Conservation (phyloP, 2,888 invertebrate species). For the Gari tellinella region DNA sequence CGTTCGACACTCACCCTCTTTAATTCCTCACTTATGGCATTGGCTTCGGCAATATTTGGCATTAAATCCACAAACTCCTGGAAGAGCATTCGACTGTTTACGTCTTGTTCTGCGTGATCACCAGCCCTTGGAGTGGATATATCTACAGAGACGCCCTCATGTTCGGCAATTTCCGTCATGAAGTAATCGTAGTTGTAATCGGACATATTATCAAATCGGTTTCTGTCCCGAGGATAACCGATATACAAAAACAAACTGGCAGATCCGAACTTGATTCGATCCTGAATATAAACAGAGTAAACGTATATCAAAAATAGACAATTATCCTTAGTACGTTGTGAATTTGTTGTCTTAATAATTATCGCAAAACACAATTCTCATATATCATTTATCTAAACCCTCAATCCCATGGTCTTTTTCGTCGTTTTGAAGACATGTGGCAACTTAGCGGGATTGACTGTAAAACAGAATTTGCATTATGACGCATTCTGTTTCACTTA, state of each 20-base stretch:
- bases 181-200: conserved; percentile 71
- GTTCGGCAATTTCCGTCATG: conserved; percentile 74
- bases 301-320: too few species aligned
- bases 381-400: too few species aligned
- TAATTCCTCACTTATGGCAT: conserved; percentile 76
- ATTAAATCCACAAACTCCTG: conserved; percentile 73
- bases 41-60: conserved; percentile 74
- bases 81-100: conserved; percentile 56
- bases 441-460: too few species aligned
- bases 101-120: conserved; percentile 18
- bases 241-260: conserved; percentile 71
- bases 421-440: too few species aligned
- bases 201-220: conserved; percentile 33
- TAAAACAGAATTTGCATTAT: too few species aligned
- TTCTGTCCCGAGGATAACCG: conserved; percentile 65
- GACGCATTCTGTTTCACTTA: too few species aligned
- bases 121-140: conserved; percentile 37
- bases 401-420: too few species aligned
- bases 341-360: too few species aligned
- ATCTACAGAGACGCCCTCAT: conserved; percentile 53
- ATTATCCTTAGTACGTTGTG: too few species aligned
- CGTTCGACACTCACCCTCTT: conserved; percentile 69
- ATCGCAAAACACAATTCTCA: too few species aligned
- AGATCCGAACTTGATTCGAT: conserved; percentile 74
- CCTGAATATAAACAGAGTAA: conserved; percentile 60